Base-by-base conservation (phyloP, 2,888 invertebrate species). In the Harpagoxenus sublaevis region DNA sequence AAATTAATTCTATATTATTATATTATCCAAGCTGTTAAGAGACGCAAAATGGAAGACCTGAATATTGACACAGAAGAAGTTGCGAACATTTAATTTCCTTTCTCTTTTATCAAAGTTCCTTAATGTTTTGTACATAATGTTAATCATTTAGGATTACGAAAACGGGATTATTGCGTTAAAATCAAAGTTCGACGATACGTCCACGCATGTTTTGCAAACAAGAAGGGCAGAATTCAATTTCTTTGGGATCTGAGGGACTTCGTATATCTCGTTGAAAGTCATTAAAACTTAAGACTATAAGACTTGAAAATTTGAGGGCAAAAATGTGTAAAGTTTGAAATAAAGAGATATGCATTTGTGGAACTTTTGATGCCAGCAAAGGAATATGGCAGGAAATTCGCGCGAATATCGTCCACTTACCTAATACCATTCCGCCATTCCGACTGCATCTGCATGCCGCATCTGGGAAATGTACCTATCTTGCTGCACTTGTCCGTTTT, bases 381-480 rank as follows among this genome's bases (percentile, higher is more conserved):
- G 39, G 28, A 68, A 78, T 39, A 68, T n/a, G n/a, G 48, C 15
- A 42, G 18, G 1, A 23, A 28, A 63, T 1, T 62, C 60, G 35
- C 15, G 10, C 23, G 63, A 28, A 55, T 63, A 42, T 65, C 39
- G 39, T 55, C 55, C 35, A 57, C 55, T 55, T 62, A 42, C 15
- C 55, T 31, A 31, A 68, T 57, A 45, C 28, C 31, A 15, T 6
- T 35, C 6, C 23, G 48, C 63, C n/a, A 5, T 62, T 66, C 10
- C 53, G 8, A 66, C 4, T 66, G 42, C 51, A 39, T 77, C 23
- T 8, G 35, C 51, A 9, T 39, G 39, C 3, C 28, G 77, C 63
- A 51, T 63, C 23, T 39, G 63, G 39, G 28, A 39, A 77, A 65
- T 42, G 53, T 77, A 39, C 12, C n/a, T 42, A 75, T 23, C 31